phyloP scores from a whole-genome alignment of 2,113 vertebrate genomes.

The Plestiodon gilberti region DNA sequence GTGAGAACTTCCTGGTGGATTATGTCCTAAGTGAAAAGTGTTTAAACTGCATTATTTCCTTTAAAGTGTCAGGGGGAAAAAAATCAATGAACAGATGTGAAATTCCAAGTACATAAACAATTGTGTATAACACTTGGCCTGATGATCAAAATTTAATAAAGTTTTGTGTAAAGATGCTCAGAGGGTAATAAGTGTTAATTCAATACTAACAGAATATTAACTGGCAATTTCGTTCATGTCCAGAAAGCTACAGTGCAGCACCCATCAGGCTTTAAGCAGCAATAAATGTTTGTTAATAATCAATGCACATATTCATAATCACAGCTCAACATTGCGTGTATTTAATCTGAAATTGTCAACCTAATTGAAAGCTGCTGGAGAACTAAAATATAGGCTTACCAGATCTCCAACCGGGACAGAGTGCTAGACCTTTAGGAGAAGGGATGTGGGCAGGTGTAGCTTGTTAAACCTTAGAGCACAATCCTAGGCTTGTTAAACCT shows the following conservation, averaged over 20 bases:
- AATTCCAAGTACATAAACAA: conserved; percentile 43
- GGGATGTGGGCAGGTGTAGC: too few relatives aligned
- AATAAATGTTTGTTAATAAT: conserved; percentile 64
- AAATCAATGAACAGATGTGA: conserved; percentile 44
- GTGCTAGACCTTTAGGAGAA: too few relatives aligned
- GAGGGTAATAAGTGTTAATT: conserved; percentile 68
- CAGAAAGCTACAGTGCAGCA: conserved; percentile 53
- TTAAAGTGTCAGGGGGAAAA: conserved; percentile 38
- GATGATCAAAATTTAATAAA: conserved; percentile 63
- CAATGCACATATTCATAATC: conserved; percentile 62
- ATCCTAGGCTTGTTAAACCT: too few relatives aligned
- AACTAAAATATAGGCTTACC: too few relatives aligned
- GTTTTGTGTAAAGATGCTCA: conserved; percentile 65
- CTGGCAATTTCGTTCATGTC: conserved; percentile 60
- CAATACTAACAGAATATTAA: conserved; percentile 68
- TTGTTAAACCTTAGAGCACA: too few relatives aligned
- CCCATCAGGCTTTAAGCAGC: conserved; percentile 48
- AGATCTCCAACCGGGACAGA: too few relatives aligned
- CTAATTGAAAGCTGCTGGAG: background rate
- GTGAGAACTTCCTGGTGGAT: background rate
- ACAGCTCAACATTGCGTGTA: conserved; percentile 62
- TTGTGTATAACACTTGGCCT: conserved; percentile 55
- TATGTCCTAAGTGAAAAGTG: conserved; percentile 8
- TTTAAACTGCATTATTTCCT: conserved; percentile 38
- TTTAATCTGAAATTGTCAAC: conserved; percentile 38